Evolutionary conservation across 2,113 vertebrate species (phyloP).

Genomic region (Hirundichthys speculiger): DNA sequence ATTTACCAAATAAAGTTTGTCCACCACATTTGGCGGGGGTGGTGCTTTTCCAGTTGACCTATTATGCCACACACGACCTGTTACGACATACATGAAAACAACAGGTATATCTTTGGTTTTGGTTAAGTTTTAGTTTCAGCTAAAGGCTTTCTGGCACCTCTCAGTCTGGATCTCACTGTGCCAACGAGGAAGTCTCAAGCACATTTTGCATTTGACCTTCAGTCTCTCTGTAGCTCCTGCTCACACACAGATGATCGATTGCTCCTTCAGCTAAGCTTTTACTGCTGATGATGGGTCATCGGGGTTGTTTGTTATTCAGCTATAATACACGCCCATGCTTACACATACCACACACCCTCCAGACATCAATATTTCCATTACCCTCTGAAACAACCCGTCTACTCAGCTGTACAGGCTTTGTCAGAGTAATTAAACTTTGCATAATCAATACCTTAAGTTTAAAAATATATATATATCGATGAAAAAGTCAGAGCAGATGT

Average conservation of each 20-base stretch:
- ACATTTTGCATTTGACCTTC: constrained; percentile 58
- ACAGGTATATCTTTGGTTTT: too few relatives aligned
- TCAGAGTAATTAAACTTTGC: constrained; percentile 55
- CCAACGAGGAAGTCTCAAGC: constrained; percentile 8
- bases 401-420: constrained; percentile 13
- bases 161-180: neutral
- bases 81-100: too few relatives aligned
- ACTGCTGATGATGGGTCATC: constrained; percentile 67
- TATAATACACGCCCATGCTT: constrained; percentile 38
- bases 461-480: neutral
- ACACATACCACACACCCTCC: constrained; percentile 42
- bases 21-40: too few relatives aligned
- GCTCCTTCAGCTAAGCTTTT: constrained; percentile 67
- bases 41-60: too few relatives aligned
- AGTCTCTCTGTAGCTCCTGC: constrained; percentile 17
- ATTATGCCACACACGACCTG: too few relatives aligned
- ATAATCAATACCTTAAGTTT: constrained; percentile 66
- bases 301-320: constrained; percentile 53
- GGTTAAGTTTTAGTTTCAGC: too few relatives aligned
- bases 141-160: constrained; percentile 1
- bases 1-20: too few relatives aligned
- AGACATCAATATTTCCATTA: constrained; percentile 76
- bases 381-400: constrained; percentile 47
- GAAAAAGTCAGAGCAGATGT: constrained; percentile 18
- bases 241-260: constrained; percentile 57